phyloP scores from a whole-genome alignment of 2,888 invertebrate species.

The Fragum fragum region DNA sequence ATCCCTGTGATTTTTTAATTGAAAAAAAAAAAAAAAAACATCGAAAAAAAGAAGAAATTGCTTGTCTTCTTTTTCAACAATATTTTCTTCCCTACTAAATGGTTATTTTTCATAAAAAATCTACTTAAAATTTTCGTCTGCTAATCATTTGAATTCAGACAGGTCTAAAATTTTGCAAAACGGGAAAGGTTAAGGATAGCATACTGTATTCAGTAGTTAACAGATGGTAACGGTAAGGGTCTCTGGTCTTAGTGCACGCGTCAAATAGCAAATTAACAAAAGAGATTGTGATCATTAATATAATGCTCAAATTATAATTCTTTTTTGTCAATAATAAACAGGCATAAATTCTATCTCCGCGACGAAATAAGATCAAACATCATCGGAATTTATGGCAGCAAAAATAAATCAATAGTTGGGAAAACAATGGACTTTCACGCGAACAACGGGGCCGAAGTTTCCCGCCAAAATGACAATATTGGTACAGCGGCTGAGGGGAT shows the following conservation, averaged over 20 bases:
- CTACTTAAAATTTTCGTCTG: no score
- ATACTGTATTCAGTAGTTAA: no score
- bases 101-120: no score
- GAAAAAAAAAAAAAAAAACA: no score
- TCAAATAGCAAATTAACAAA: background rate
- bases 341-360: background rate
- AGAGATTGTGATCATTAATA: background rate
- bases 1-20: no score
- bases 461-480: constrained; percentile 14
- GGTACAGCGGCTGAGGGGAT: constrained; percentile 7
- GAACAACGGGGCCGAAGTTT: background rate
- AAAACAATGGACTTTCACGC: constrained; percentile 11
- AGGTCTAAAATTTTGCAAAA: no score
- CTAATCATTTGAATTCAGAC: no score
- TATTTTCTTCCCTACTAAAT: no score
- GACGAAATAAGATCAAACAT: background rate
- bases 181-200: no score
- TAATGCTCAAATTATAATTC: background rate
- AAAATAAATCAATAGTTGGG: background rate
- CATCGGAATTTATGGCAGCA: background rate
- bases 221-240: background rate
- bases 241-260: background rate
- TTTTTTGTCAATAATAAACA: background rate
- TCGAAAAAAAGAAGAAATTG: no score
- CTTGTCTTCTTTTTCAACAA: no score